Base-by-base conservation (phyloP, 1,140 invertebrate species). In the Zaprionus davidi region DNA sequence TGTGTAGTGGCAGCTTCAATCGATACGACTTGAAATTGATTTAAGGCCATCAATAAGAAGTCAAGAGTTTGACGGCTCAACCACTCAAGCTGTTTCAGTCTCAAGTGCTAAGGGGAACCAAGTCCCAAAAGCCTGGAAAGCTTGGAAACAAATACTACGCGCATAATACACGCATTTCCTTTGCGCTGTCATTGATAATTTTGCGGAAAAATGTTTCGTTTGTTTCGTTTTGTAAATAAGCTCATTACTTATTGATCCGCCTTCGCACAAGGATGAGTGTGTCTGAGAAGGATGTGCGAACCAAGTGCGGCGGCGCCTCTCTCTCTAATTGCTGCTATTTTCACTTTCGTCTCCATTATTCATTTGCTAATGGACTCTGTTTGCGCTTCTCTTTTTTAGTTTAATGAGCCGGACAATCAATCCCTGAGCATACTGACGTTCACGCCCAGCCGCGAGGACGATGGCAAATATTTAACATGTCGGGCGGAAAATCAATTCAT, bases 381-480 rank as follows among this genome's bases (percentile, higher is more conserved):
- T 87, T 87, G 84, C 81, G 82, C 81, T 90, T 85, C 80, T 71
- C 80, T 71, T 82, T 90, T 91, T 51, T 94, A 97, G 96, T 96
- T 96, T 93, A 95, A 95, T 53, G 95, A 96, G 86, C 95, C 96
- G 82, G 96, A 97, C 93, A 98, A 98, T 94, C 95, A 97, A 91
- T 97, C 95, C 62, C 94, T 97, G 81, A 98, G 96, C 93, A 95
- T 96, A 79, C 94, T 98, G 65, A 96, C 95, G 76, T 96, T 97
- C 90, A 95, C 96, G 64, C 97, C 97, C 63, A 95, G 94, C 41
- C 96, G 96, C 60, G 97, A 97, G 75, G 97, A 98, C 93, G 96
- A 97, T 90, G 97, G 96, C 57, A 97, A 97, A 93, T 96, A 96
- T 93, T 95, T 98, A 93, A 97, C 96, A 60, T 98, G 97, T 93